phyloP scores from a whole-genome alignment of 2,888 invertebrate species.

The Oxystoma pomonae region DNA sequence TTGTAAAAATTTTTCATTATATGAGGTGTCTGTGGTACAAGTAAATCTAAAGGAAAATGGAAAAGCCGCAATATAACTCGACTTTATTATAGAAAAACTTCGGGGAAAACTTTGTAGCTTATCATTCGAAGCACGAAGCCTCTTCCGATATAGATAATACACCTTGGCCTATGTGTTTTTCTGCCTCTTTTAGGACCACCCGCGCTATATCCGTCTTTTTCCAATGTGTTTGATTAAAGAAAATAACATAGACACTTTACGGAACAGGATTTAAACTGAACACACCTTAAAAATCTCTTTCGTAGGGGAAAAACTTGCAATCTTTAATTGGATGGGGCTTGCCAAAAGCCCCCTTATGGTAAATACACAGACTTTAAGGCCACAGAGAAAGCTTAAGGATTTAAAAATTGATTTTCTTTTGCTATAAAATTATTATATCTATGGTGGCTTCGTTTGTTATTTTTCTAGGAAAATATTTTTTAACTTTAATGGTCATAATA shows the following conservation, averaged over 20 bases:
- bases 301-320: slow-evolving; percentile 21
- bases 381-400: slow-evolving; percentile 7
- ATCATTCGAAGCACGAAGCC: slow-evolving; percentile 33
- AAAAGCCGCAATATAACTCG: slow-evolving; percentile 12
- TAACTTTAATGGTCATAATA: too few relatives aligned
- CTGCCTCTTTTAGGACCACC: background rate
- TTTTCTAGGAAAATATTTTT: too few relatives aligned
- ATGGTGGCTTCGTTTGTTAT: too few relatives aligned
- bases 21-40: too few relatives aligned
- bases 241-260: background rate
- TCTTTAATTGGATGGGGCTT: slow-evolving; percentile 24
- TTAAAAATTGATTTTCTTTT: slow-evolving; percentile 20
- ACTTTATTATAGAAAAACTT: slow-evolving; percentile 31
- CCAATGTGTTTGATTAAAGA: background rate
- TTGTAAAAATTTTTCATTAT: too few relatives aligned
- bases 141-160: background rate
- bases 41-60: background rate
- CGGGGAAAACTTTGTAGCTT: slow-evolving; percentile 20
- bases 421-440: background rate
- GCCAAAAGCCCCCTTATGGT: slow-evolving; percentile 17
- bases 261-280: background rate
- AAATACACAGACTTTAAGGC: background rate
- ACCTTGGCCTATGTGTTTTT: background rate
- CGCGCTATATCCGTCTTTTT: background rate
- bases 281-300: background rate